Evolutionary conservation across 2,113 vertebrate species (phyloP), one percentile per base, ranked within the genome.

Genomic region (Erpornis zantholeuca): DNA sequence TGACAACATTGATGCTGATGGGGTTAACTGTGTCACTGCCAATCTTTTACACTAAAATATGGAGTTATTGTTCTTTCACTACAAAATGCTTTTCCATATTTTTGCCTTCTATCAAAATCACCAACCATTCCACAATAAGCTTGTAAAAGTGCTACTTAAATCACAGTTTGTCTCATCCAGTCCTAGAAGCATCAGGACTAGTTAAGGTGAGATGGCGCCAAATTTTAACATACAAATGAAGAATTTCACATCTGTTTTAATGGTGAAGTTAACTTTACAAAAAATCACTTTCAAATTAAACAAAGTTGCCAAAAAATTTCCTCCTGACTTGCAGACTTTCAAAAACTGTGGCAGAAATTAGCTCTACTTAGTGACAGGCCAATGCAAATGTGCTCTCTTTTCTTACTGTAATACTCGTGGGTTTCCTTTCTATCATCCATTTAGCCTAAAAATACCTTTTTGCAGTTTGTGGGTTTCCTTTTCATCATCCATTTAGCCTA

Each of bases 391-490:
- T 33, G 47, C 20, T 86, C 38, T 68, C 50, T 90, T 89, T 82
- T 85, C 52, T 65, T 89, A 42, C 66, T 70, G 70, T 69, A 85
- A 61, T 65, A 72, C 29, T 72, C 1, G 0, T 82, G 31, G 49
- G 53, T 66, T 93, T 93, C 83, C 60, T 92, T 93, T 90, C 47
- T 82, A 35, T 73, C 65, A 89, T 64, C 15, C 35, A 81, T 57
- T 95, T 89, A 78, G 54, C 42, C 77, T 83, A 91, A 88, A 83
- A 94, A 94, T 80, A 66, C 60, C n/a, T 86, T 86, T 36, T 50
- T 91, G 10, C 35, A 42, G n/a, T 88, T 90, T 49, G 50, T 81
- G 82, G 44, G 53, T 73, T 90, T 81, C 77, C 50, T 91, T 82
- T 92, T 54, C n/a, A 53, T 88, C 90, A 83, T 65, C 29, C n/a